Base-by-base conservation (phyloP, 2,797 vertebrate genomes). In the Staurois parvus region DNA sequence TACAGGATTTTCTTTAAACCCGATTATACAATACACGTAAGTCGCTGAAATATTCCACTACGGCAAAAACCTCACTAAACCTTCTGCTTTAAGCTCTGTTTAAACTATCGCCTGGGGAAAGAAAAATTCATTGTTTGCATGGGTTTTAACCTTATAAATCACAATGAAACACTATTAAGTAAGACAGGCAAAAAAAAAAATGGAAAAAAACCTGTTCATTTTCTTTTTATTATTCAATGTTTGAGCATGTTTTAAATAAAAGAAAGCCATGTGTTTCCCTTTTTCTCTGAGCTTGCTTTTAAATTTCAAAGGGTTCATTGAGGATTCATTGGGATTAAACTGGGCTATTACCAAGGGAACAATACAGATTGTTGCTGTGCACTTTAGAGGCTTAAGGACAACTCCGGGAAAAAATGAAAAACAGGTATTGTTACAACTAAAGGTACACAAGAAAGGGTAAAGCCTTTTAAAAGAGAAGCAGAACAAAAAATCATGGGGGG, bases 231-330 rank as follows among this genome's bases (percentile, higher is more conserved):
- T 77, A 76, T 40, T 37, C 15, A 34, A 59, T 30, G 24, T 56
- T 52, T 52, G 26, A 52, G 32, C 29, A 3, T 32, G 37, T 37
- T 45, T 45, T 45, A 12, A 45, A 45, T 45, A 13, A 13, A 45
- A 45, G 52, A 34, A n/a, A 77, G 75, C 56, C 75, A 64, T 77
- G 59, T 77, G 76, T 77, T 77, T 77, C 37, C 30, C 40, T 10
- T 77, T 59, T n/a, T n/a, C 11, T 5, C 75, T 17, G 21, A n/a
- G 52, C 52, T n/a, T 64, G 76, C 76, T 28, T 62, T 4, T 13
- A n/a, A 52, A 15, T 40, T 42, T 42, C 75, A 76, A 26, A 40
- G 76, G 34, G 1, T 66, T n/a, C 34, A 64, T 66, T 77, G 56
- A 28, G 56, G 7, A 37, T 6, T 64, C 64, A 29, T 77, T 28